Base-by-base conservation (phyloP, 2,888 invertebrate genomes). In the Nematopogon swammerdamellus region DNA sequence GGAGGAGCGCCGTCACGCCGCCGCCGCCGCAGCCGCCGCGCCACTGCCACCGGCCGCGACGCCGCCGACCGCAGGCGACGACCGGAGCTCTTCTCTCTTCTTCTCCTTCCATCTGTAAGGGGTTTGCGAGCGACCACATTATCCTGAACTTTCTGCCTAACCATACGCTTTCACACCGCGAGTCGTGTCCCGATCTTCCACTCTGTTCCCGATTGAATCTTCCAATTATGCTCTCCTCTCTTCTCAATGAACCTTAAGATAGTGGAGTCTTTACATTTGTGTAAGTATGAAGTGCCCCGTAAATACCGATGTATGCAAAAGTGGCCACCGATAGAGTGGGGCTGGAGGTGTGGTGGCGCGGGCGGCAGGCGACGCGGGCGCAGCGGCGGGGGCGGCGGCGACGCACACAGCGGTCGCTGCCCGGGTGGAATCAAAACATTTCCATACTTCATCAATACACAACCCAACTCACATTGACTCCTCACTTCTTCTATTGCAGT, bases 381-480 rank as follows among this genome's bases (percentile, higher is more conserved):
- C 47, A 18, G 36, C 36, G 36, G 36, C 36, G 14, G 36, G 62
- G 61, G 30, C 57, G 61, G 59, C 60, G 57, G 59, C 58, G 57
- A 17, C 50, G 53, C 44, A 52, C 51, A 49, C 48, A 66, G 67
- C 70, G 71, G 69, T 69, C 72, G 64, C 80, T 80, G 79, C 70
- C 72, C 75, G 75, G 69, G 66, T 72, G 68, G 72, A 69, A 74
- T 73, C 79, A 79, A 79, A 69, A 76, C 77, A 80, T 80, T 76
- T 70, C 77, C 77, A 80, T 76, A 79, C 79, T 74, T 73, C 80
- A 77, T 77, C 72, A 80, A 74, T 77, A 77, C 72, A 79, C 74
- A 75, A 71, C 18, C 43, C 4, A 44, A 5, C 18, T 44, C 19
- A 17, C 44, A 4, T 65, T 70, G 61, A 72, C 63, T 68, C 58